phyloP scores from a whole-genome alignment of 2,888 invertebrate species.

The Drosophila niveifrons region DNA sequence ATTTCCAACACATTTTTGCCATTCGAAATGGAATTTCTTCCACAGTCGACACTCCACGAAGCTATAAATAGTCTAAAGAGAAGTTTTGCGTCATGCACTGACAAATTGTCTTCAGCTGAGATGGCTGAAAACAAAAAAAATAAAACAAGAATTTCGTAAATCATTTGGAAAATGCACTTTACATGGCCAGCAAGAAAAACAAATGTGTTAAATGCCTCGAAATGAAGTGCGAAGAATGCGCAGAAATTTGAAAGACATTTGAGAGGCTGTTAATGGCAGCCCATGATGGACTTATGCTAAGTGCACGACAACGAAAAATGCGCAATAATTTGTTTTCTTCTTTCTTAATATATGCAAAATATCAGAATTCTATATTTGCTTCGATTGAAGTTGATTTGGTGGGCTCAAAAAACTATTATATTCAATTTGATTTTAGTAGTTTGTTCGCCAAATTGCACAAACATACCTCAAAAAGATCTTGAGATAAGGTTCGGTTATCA shows the following conservation, averaged over 20 bases:
- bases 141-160: slow-evolving; percentile 16
- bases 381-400: no score
- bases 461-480: no score
- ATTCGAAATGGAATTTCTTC: slow-evolving; percentile 53
- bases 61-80: slow-evolving; percentile 33
- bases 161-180: slow-evolving; percentile 36
- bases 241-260: background rate
- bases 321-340: background rate
- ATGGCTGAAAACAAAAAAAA: slow-evolving; percentile 1
- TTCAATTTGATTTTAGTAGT: no score
- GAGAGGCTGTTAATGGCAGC: slow-evolving; percentile 8
- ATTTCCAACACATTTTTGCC: slow-evolving; percentile 67
- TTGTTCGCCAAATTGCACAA: no score
- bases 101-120: background rate
- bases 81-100: background rate
- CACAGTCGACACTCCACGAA: slow-evolving; percentile 7
- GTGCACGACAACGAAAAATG: slow-evolving; percentile 8
- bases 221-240: slow-evolving; percentile 45
- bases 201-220: slow-evolving; percentile 38
- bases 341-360: no score
- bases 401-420: no score
- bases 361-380: no score
- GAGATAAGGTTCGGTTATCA: no score
- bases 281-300: slow-evolving; percentile 15
- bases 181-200: background rate